Percentiles rank a stretch among this genome's conserved stretches.
Evolutionary conservation across 2,888 invertebrate genomes (phyloP).

Genomic region (Athetis lepigone): DNA sequence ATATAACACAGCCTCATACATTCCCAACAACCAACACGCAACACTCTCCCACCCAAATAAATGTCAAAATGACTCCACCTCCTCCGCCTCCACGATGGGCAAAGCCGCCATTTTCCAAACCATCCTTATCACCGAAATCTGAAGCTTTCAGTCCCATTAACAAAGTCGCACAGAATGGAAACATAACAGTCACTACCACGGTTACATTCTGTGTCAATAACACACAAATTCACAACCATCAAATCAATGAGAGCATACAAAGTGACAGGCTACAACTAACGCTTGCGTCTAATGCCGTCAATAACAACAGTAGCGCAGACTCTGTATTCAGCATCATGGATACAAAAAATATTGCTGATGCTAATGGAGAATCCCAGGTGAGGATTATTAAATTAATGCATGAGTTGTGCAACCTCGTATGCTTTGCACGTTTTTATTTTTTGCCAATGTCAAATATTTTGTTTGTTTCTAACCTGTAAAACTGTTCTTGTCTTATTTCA

Average conservation of each 20-base stretch:
- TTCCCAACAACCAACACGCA: slow-evolving; percentile 83
- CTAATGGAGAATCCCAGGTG: slow-evolving; percentile 85
- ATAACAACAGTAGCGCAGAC: slow-evolving; percentile 84
- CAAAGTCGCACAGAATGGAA: slow-evolving; percentile 91
- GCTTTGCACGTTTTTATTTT: slow-evolving; percentile 64
- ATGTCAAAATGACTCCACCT: slow-evolving; percentile 92
- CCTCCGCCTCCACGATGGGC: slow-evolving; percentile 96
- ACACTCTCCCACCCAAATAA: slow-evolving; percentile 83
- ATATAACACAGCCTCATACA: slow-evolving; percentile 89
- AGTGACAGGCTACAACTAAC: slow-evolving; percentile 89
- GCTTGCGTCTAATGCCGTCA: slow-evolving; percentile 88
- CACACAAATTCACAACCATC: slow-evolving; percentile 88
- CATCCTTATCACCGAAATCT: slow-evolving; percentile 85
- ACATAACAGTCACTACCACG: slow-evolving; percentile 96
- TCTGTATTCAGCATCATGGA: slow-evolving; percentile 81
- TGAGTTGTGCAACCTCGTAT: slow-evolving; percentile 70
- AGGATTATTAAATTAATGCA: slow-evolving; percentile 72
- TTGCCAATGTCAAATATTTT: slow-evolving; percentile 52
- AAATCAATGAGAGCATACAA: slow-evolving; percentile 87
- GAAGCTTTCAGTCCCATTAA: slow-evolving; percentile 87
- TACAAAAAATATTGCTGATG: slow-evolving; percentile 79
- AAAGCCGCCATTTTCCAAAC: slow-evolving; percentile 92
- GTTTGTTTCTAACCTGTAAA: slow-evolving; percentile 70
- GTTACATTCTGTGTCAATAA: slow-evolving; percentile 95
- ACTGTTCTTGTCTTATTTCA: slow-evolving; percentile 59